Percentiles rank a stretch among this genome's conserved stretches.
Evolutionary conservation across 1,140 invertebrate genomes (phyloP).

Genomic region (Drosophila oshimai): DNA sequence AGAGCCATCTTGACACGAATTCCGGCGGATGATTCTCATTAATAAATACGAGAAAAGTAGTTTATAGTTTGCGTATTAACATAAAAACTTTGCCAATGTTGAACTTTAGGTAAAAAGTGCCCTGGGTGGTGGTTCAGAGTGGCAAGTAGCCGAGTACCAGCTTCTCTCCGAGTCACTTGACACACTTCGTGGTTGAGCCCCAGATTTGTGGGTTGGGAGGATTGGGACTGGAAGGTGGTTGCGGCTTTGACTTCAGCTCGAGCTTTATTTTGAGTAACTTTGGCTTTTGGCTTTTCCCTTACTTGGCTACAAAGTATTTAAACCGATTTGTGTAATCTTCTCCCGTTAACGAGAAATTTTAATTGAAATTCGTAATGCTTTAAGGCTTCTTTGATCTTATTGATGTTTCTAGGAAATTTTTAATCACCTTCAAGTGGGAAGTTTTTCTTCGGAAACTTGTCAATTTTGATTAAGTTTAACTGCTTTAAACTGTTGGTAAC

Average conservation of each 20-base stretch:
- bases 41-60: constrained; percentile 40
- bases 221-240: background rate
- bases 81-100: constrained; percentile 44
- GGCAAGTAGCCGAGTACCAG: constrained; percentile 2
- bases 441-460: background rate
- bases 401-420: background rate
- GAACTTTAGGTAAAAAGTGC: constrained; percentile 18
- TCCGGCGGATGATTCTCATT: constrained; percentile 39
- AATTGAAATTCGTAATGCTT: constrained; percentile 21
- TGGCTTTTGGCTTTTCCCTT: constrained; percentile 9
- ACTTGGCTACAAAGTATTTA: constrained; percentile 27
- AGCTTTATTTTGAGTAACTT: constrained; percentile 20
- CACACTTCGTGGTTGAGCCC: constrained; percentile 31
- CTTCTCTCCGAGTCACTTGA: constrained; percentile 36
- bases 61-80: constrained; percentile 43
- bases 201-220: constrained; percentile 1
- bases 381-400: background rate
- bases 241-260: background rate
- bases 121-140: background rate
- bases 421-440: background rate
- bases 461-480: background rate
- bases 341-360: constrained; percentile 29
- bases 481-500: background rate
- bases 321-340: constrained; percentile 39
- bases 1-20: constrained; percentile 39